Evolutionary conservation across 2,113 vertebrate genomes (phyloP).

Genomic region (Nothocercus julius): DNA sequence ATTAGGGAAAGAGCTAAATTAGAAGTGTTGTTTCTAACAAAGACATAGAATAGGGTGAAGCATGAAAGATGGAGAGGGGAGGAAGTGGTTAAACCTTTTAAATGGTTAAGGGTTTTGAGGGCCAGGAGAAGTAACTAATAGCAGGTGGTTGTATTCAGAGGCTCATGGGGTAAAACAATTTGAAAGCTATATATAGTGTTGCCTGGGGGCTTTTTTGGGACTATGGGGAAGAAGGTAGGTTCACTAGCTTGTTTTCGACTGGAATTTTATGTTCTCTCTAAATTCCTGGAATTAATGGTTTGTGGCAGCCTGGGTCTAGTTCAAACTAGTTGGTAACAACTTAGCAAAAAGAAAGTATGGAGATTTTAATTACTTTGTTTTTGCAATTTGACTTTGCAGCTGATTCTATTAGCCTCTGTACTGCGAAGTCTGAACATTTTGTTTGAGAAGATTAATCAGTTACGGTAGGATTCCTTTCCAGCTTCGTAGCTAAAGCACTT

Average conservation of each 20-base stretch:
- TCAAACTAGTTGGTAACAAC: conserved; percentile 71
- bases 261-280: conserved; percentile 61
- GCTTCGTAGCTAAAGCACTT: conserved; percentile 22
- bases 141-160: conserved; percentile 37
- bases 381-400: conserved; percentile 75
- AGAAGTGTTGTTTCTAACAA: not conserved
- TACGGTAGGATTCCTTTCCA: conserved; percentile 63
- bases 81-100: conserved; percentile 34
- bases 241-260: conserved; percentile 75
- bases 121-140: conserved; percentile 42
- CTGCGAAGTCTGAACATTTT: conserved; percentile 64
- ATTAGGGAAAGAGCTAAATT: not conserved
- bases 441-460: conserved; percentile 66
- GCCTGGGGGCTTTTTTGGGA: conserved; percentile 51
- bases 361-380: conserved; percentile 78
- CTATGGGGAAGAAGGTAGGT: not conserved
- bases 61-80: not conserved
- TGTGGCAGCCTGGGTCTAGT: conserved; percentile 73
- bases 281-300: conserved; percentile 80
- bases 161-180: conserved; percentile 63
- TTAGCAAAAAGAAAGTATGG: conserved; percentile 64
- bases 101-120: not conserved
- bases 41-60: not conserved
- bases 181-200: conserved; percentile 47
- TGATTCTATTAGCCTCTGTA: conserved; percentile 68